These are phyloP conservation scores for Dendrolimus pini DNA, from an alignment of 2,888 invertebrate genomes.

Conservation along the genomic window DNA sequence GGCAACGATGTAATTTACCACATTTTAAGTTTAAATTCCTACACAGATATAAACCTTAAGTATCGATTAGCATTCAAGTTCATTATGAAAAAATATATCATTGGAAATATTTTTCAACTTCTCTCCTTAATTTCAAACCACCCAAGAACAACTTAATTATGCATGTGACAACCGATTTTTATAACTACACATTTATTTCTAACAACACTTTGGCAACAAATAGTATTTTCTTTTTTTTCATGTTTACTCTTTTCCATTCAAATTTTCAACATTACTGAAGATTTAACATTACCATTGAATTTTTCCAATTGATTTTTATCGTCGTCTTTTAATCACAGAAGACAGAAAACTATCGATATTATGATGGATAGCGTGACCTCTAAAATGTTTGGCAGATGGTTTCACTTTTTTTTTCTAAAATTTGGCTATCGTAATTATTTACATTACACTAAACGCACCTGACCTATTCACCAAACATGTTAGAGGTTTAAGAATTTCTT, in stretches of 20 bases:
- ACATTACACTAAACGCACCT: constrained; percentile 28
- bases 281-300: constrained; percentile 17
- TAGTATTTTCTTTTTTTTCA: constrained; percentile 54
- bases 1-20: constrained; percentile 59
- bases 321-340: constrained; percentile 57
- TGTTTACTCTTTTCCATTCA: constrained; percentile 36
- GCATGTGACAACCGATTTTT: constrained; percentile 73
- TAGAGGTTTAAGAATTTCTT: constrained; percentile 39
- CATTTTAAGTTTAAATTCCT: constrained; percentile 71
- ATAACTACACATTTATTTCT: constrained; percentile 70
- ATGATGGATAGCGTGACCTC: constrained; percentile 34
- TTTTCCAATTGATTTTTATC: constrained; percentile 38
- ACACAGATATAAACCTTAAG: constrained; percentile 75
- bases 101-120: constrained; percentile 74
- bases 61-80: constrained; percentile 73
- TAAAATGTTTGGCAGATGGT: constrained; percentile 27
- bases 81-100: constrained; percentile 76
- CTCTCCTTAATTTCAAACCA: constrained; percentile 69
- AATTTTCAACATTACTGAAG: constrained; percentile 54
- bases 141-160: constrained; percentile 74
- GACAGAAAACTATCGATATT: constrained; percentile 59
- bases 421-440: constrained; percentile 54
- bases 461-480: constrained; percentile 33
- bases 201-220: constrained; percentile 78
- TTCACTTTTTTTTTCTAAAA: constrained; percentile 17